Evolutionary conservation across 2,888 invertebrate species (phyloP).

Genomic region (Nudaria mundana): DNA sequence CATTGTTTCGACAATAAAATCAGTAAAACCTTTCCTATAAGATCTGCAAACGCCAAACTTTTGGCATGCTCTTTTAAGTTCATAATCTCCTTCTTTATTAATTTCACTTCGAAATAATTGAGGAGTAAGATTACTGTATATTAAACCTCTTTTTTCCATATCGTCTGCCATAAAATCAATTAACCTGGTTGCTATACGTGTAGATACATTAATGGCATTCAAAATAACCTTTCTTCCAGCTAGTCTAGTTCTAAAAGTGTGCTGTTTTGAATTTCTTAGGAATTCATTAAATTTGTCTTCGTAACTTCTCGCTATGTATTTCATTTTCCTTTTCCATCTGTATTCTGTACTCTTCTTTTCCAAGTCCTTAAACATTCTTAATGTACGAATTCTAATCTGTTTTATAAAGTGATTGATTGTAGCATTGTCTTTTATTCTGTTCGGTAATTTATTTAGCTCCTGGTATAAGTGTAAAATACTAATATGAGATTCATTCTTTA

Average conservation of each 20-base stretch:
- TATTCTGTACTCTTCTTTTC: constrained; percentile 29
- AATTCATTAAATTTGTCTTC: constrained; percentile 44
- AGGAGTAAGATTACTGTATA: constrained; percentile 14
- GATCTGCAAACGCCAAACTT: constrained; percentile 45
- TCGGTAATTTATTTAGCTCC: not conserved
- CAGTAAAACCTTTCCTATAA: constrained; percentile 27
- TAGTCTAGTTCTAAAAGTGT: constrained; percentile 44
- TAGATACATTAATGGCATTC: constrained; percentile 49
- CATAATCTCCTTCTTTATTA: constrained; percentile 29
- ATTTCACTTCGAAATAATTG: constrained; percentile 33
- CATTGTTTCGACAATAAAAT: constrained; percentile 34
- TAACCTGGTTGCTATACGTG: constrained; percentile 39
- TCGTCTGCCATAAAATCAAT: constrained; percentile 36
- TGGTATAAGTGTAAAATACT: not conserved
- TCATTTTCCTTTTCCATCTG: constrained; percentile 25
- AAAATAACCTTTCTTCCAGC: constrained; percentile 51
- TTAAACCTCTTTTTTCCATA: constrained; percentile 19
- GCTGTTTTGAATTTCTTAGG: constrained; percentile 35
- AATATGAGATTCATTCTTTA: not conserved
- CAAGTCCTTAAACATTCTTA: constrained; percentile 41
- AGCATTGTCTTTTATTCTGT: constrained; percentile 36
- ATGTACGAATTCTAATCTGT: constrained; percentile 41
- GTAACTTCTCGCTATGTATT: constrained; percentile 34
- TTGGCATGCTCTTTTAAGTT: constrained; percentile 40
- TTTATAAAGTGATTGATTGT: constrained; percentile 39